These are phyloP conservation scores for Ochropleura plecta DNA, from an alignment of 2,888 invertebrate species.

Conservation along the genomic window DNA sequence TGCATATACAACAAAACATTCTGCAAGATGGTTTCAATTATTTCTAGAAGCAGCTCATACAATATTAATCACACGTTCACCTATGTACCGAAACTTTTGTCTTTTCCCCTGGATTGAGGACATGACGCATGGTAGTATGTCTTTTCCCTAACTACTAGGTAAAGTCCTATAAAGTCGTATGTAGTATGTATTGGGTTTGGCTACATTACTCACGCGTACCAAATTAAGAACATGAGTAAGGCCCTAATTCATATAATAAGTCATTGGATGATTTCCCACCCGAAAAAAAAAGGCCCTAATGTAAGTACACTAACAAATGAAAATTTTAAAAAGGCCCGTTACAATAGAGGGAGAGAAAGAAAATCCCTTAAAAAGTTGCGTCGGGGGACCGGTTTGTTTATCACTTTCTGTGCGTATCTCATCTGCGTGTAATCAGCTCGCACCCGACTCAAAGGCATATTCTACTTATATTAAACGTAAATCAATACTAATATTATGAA, in stretches of 20 bases:
- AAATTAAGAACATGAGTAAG: background rate
- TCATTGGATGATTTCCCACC: too few species aligned
- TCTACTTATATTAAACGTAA: too few species aligned
- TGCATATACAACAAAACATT: background rate
- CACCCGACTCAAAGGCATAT: too few species aligned
- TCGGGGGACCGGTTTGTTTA: too few species aligned
- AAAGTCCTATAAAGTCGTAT: background rate
- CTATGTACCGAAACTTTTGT: background rate
- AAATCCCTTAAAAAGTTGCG: too few species aligned
- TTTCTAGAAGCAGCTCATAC: slow-evolving; percentile 1
- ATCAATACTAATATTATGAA: too few species aligned
- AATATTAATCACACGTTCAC: background rate
- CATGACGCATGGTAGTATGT: background rate
- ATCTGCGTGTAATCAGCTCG: too few species aligned
- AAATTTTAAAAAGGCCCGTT: too few species aligned
- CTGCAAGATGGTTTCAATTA: background rate
- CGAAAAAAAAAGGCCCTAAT: background rate
- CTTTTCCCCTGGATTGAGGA: background rate
- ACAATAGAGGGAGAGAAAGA: too few species aligned
- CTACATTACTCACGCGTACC: background rate
- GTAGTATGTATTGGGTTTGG: background rate
- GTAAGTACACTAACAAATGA: too few species aligned
- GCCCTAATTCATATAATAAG: too few species aligned
- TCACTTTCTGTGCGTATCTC: too few species aligned
- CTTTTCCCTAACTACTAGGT: background rate